A percentile compares a stretch with the other conserved stretches of the same genome.
Evolutionary conservation across 2,113 vertebrate genomes (phyloP).

Genomic region (Drymodes brunneopygia): DNA sequence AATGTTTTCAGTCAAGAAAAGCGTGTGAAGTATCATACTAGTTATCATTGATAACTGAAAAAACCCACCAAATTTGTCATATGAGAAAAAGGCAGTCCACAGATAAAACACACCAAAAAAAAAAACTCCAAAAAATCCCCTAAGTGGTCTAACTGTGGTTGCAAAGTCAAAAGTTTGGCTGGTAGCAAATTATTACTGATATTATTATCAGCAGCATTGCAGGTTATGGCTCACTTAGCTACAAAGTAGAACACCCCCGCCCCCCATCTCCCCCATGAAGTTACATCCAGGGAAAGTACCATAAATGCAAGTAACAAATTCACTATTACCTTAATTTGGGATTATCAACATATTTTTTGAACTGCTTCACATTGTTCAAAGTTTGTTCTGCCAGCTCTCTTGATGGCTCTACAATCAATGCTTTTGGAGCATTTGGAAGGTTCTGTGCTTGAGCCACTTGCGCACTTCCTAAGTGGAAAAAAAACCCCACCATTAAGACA

Average conservation of each 20-base stretch:
- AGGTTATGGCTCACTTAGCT: background rate
- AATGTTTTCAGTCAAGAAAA: background rate
- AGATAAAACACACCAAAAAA: background rate
- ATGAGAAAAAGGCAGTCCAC: background rate
- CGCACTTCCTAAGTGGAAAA: conserved; percentile 76
- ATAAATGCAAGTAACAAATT: background rate
- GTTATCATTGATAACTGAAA: background rate
- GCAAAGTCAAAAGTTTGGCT: background rate
- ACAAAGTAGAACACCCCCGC: fast-evolving
- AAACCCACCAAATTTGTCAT: background rate
- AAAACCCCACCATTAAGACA: background rate
- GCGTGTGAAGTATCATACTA: background rate
- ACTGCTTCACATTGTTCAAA: conserved; percentile 90
- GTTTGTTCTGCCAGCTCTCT: conserved; percentile 96
- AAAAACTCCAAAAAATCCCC: background rate
- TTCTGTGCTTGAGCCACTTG: conserved; percentile 86
- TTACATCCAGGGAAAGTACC: background rate
- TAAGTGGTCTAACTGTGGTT: background rate
- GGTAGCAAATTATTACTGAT: background rate
- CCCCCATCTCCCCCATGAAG: fast-evolving
- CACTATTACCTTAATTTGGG: conserved; percentile 87
- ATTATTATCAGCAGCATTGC: background rate
- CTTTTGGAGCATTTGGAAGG: conserved; percentile 86
- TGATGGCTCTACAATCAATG: conserved; percentile 92
- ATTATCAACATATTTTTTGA: conserved; percentile 89